These are phyloP conservation scores for Ifrita kowaldi DNA, from an alignment of 2,113 vertebrate species.

Conservation along the genomic window DNA sequence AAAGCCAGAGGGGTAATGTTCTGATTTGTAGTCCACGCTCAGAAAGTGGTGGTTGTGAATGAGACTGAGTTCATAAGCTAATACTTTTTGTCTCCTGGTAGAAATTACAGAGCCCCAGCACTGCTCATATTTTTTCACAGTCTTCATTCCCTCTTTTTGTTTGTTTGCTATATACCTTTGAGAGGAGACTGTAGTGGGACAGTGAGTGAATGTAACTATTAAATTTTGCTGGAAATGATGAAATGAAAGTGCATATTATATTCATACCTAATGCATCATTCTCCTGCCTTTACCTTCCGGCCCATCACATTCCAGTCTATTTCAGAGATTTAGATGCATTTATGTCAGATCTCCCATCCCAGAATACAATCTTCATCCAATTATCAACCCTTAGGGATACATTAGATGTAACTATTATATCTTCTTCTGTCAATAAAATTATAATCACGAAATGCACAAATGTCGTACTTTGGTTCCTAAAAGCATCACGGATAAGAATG, in stretches of 20 bases:
- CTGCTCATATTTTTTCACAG: not conserved
- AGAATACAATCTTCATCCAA: conserved; percentile 48
- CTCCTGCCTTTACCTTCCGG: conserved; percentile 47
- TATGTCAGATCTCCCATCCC: conserved; percentile 35
- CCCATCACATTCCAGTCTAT: conserved; percentile 51
- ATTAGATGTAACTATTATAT: conserved; percentile 69
- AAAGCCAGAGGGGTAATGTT: not conserved
- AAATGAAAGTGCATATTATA: conserved; percentile 55
- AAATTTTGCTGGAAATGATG: conserved; percentile 35
- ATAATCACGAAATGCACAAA: conserved; percentile 58
- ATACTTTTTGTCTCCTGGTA: not conserved
- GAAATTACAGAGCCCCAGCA: not conserved
- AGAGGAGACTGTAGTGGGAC: not conserved
- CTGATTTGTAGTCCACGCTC: not conserved
- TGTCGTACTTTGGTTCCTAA: conserved; percentile 61
- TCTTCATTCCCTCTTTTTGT: not conserved
- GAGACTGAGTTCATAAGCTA: not conserved
- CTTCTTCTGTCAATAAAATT: conserved; percentile 73
- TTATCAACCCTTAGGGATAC: conserved; percentile 40
- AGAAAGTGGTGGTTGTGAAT: not conserved
- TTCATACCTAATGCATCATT: conserved; percentile 55
- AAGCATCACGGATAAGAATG: conserved; percentile 35
- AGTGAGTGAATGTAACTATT: conserved; percentile 11
- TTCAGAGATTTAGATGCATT: conserved; percentile 60
- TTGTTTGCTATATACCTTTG: not conserved